Conservation (phyloP, 1,140 invertebrate genomes). For the Eupristina koningsbergeri region DNA sequence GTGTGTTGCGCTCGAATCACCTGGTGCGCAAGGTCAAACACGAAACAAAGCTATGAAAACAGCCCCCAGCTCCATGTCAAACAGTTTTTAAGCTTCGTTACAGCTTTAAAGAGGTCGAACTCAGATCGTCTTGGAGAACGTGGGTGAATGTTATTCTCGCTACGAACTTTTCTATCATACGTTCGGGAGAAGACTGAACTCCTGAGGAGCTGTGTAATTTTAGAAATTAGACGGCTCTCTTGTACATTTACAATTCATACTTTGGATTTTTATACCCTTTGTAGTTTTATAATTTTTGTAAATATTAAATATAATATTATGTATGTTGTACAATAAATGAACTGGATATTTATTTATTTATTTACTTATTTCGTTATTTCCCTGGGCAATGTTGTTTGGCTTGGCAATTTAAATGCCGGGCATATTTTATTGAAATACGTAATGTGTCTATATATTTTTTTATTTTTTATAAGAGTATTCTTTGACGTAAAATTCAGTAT, state of each 20-base stretch:
- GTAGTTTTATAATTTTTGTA: conserved; percentile 34
- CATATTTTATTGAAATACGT: too few relatives aligned
- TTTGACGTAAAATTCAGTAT: too few relatives aligned
- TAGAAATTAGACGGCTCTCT: background rate
- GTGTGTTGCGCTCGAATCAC: conserved; percentile 63
- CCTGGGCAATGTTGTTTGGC: too few relatives aligned
- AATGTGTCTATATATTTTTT: too few relatives aligned
- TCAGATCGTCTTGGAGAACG: background rate
- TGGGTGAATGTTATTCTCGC: background rate
- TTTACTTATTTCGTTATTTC: background rate
- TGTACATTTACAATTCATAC: conserved; percentile 16
- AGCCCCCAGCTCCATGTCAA: background rate
- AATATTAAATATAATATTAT: conserved; percentile 28
- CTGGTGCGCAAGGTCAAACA: conserved; percentile 69
- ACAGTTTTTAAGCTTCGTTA: conserved; percentile 27
- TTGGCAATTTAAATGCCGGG: too few relatives aligned
- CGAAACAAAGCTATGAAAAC: conserved; percentile 68
- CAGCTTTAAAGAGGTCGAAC: conserved; percentile 12
- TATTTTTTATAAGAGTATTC: too few relatives aligned
- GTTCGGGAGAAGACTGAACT: background rate
- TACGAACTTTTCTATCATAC: background rate
- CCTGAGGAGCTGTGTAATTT: background rate
- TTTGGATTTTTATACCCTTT: conserved; percentile 10
- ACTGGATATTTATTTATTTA: conserved; percentile 13
- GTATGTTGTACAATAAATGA: conserved; percentile 10